Evolutionary conservation across 2,797 vertebrate species (phyloP).

Genomic region (Pipistrellus nathusii): DNA sequence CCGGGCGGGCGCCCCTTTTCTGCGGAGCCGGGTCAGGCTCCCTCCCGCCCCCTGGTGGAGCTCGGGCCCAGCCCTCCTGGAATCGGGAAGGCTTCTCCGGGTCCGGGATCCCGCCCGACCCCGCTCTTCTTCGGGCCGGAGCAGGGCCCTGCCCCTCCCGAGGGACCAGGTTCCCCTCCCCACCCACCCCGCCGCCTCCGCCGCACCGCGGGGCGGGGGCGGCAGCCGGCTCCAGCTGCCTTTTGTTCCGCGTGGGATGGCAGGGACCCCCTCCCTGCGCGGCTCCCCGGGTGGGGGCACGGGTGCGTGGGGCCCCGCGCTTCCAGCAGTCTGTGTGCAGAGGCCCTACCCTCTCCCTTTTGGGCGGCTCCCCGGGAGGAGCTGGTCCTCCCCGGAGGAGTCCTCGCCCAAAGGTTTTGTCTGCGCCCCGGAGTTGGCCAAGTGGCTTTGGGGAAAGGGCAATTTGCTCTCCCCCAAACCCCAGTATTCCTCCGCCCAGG

Average conservation of each 20-base stretch:
- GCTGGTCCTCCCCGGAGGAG: constrained; percentile 47
- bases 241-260: constrained; percentile 81
- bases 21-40: not conserved
- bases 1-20: not conserved
- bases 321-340: not conserved
- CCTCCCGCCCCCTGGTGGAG: not conserved
- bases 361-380: constrained; percentile 46
- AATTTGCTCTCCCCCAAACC: not conserved
- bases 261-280: constrained; percentile 49
- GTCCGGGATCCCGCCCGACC: not conserved
- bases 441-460: not conserved
- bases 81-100: not conserved
- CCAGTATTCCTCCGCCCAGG: not conserved
- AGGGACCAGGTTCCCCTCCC: not conserved
- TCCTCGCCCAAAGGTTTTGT: constrained; percentile 76
- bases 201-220: constrained; percentile 76
- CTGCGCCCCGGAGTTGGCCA: constrained; percentile 68
- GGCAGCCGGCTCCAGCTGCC: constrained; percentile 78
- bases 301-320: constrained; percentile 5
- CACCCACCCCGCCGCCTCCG: not conserved
- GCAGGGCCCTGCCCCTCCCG: not conserved
- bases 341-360: not conserved
- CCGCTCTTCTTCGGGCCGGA: not conserved
- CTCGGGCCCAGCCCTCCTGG: not conserved
- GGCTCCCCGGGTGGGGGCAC: not conserved